Conservation (phyloP, 2,888 invertebrate species). For the Phlogophora meticulosa region DNA sequence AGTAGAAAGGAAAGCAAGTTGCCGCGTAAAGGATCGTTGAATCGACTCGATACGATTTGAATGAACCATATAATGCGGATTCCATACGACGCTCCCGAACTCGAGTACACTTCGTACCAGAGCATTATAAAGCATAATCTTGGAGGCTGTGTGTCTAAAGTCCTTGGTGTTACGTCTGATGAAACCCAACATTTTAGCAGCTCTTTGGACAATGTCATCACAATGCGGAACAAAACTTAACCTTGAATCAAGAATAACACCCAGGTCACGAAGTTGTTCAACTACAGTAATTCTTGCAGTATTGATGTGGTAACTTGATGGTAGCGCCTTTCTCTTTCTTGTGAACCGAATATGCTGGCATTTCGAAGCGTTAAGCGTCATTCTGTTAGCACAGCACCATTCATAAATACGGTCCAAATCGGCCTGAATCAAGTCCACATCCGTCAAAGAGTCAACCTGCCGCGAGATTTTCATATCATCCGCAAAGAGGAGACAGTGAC, state of each 20-base stretch:
- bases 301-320: background rate
- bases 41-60: slow-evolving; percentile 3
- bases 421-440: slow-evolving; percentile 4
- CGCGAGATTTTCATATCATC: slow-evolving; percentile 9
- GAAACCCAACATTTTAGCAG: too few species aligned
- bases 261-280: slow-evolving; percentile 6
- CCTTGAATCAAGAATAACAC: too few species aligned
- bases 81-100: too few species aligned
- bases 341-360: slow-evolving; percentile 2
- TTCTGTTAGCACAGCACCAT: slow-evolving; percentile 6
- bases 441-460: background rate
- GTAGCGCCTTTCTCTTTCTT: background rate
- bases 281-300: background rate
- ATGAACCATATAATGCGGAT: slow-evolving; percentile 9
- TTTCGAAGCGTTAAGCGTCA: background rate
- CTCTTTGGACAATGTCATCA: too few species aligned
- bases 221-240: too few species aligned
- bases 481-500: slow-evolving; percentile 4
- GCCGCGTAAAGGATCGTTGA: too few species aligned
- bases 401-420: slow-evolving; percentile 4
- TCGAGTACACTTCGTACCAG: too few species aligned
- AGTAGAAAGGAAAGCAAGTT: background rate
- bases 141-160: too few species aligned
- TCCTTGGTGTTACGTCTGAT: too few species aligned
- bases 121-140: too few species aligned